Percentiles rank a stretch among this genome's conserved stretches.
Evolutionary conservation across 92 coral and sea anemone species (phyloP).

Genomic region (Epizoanthus scotinus): DNA sequence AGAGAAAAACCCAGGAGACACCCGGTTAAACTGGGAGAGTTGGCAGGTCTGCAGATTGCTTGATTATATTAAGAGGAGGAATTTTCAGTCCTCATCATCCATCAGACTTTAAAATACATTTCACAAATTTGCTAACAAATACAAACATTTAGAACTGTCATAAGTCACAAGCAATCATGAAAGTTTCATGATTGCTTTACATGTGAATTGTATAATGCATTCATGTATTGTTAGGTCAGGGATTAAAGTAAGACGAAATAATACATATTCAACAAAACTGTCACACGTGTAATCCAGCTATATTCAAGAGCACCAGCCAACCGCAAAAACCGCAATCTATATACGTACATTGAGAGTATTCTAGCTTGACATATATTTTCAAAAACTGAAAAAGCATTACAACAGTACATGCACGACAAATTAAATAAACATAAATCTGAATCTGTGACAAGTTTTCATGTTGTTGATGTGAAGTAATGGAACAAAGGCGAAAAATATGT

Average conservation of each 20-base stretch:
- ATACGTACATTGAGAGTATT: not conserved
- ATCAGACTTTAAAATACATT: too few relatives aligned
- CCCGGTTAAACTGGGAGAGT: too few relatives aligned
- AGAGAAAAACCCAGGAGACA: too few relatives aligned
- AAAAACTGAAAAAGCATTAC: not conserved
- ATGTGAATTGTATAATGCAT: too few relatives aligned
- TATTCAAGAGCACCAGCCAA: conserved; percentile 10
- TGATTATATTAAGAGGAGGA: too few relatives aligned
- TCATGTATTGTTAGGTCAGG: not conserved
- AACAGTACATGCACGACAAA: not conserved
- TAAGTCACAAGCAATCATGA: too few relatives aligned
- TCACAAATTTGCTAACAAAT: too few relatives aligned
- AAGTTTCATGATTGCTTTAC: too few relatives aligned
- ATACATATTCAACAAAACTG: not conserved
- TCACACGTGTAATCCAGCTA: conserved; percentile 18
- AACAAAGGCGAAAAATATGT: not conserved
- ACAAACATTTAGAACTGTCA: too few relatives aligned
- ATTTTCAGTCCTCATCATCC: too few relatives aligned
- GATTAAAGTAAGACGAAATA: not conserved
- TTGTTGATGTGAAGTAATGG: conserved; percentile 9
- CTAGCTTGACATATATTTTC: not conserved
- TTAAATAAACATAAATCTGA: not conserved
- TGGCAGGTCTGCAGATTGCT: too few relatives aligned
- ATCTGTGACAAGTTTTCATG: conserved; percentile 1
- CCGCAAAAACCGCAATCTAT: not conserved